Conservation (phyloP, 2,797 vertebrate genomes). For the Arnoldichthys spilopterus region DNA sequence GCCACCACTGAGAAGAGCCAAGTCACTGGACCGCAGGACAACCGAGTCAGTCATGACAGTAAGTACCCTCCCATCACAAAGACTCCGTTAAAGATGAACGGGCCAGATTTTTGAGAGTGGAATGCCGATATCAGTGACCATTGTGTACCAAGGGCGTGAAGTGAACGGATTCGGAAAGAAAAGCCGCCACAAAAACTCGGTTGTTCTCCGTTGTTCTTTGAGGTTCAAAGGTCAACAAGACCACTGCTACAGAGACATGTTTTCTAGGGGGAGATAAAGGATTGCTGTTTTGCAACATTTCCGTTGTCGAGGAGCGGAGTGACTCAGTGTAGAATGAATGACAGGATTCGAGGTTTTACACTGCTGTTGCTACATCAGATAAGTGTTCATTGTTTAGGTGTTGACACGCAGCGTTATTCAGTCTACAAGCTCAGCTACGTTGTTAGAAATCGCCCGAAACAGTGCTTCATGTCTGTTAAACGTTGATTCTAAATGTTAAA, state of each 20-base stretch:
- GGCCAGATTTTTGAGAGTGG: conserved; percentile 8
- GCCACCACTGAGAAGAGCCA: conserved; percentile 82
- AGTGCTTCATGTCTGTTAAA: not conserved
- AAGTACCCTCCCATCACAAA: conserved; percentile 52
- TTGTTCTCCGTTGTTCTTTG: conserved; percentile 73
- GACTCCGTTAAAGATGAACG: not conserved
- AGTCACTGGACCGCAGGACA: conserved; percentile 84
- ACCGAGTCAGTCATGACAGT: conserved; percentile 86
- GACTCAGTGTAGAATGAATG: conserved; percentile 7
- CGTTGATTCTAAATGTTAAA: not conserved
- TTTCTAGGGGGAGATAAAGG: conserved; percentile 33
- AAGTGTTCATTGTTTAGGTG: conserved; percentile 16
- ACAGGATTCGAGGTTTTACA: conserved; percentile 1
- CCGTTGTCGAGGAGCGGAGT: conserved; percentile 20
- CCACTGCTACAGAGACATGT: conserved; percentile 48
- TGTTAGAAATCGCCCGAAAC: not conserved
- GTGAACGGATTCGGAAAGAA: conserved; percentile 42
- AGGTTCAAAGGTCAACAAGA: conserved; percentile 64
- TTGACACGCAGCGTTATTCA: not conserved
- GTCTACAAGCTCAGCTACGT: not conserved
- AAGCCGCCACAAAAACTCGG: conserved; percentile 63
- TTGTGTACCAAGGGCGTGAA: conserved; percentile 58
- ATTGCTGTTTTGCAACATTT: conserved; percentile 46
- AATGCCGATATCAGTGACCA: conserved; percentile 33
- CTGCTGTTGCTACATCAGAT: conserved; percentile 16